Percentiles rank a stretch among this genome's conserved stretches.
Evolutionary conservation across 2,113 vertebrate genomes (phyloP).

Genomic region (Bos taurus): DNA sequence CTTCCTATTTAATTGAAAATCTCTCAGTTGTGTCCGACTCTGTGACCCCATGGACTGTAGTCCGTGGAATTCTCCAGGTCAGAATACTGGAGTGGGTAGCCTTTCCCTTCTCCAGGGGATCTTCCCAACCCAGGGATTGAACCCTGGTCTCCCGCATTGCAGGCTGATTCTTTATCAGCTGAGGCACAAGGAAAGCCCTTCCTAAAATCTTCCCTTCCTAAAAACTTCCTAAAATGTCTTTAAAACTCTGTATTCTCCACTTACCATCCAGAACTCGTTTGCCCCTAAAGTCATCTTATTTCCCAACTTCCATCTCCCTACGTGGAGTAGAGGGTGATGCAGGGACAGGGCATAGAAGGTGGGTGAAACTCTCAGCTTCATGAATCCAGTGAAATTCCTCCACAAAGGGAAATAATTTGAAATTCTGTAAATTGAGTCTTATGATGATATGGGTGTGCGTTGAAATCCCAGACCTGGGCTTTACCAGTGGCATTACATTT

Average conservation of each 20-base stretch:
- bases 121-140: background rate
- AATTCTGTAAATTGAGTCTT: background rate
- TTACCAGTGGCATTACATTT: background rate
- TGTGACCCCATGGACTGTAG: too few species aligned
- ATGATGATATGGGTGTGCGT: background rate
- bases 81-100: too few species aligned
- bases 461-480: background rate
- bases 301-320: background rate
- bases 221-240: background rate
- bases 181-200: background rate
- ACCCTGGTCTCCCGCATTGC: background rate
- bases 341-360: background rate
- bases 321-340: fast-evolving
- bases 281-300: background rate
- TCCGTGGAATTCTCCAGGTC: too few species aligned
- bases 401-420: background rate
- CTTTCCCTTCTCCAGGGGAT: too few species aligned
- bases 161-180: background rate
- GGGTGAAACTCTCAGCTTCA: background rate
- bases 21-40: fast-evolving
- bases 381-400: background rate
- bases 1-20: background rate
- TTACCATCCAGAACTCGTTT: background rate
- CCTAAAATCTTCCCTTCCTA: background rate
- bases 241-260: background rate